These are phyloP conservation scores for Diaphora mendica DNA, from an alignment of 2,888 invertebrate species.

Conservation along the genomic window DNA sequence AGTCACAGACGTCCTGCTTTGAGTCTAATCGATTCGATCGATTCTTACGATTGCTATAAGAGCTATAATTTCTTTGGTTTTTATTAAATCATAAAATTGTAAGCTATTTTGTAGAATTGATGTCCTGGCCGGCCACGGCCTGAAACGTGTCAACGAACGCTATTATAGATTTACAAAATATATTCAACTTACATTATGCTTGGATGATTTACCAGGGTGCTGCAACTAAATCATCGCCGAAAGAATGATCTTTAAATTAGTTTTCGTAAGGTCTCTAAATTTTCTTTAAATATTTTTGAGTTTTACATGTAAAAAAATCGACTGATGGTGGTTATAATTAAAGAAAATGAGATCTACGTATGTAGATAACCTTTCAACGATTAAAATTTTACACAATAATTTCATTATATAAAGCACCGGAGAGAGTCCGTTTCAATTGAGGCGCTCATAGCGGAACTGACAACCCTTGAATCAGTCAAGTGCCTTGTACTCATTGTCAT, in stretches of 20 bases:
- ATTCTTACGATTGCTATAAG: too few species aligned
- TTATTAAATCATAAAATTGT: too few species aligned
- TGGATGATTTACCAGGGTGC: too few species aligned
- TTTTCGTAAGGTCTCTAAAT: background rate
- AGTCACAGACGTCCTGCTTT: too few species aligned
- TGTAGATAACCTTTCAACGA: background rate
- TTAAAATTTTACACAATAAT: background rate
- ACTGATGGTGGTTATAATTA: background rate
- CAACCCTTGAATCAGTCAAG: background rate
- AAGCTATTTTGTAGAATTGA: too few species aligned
- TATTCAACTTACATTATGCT: too few species aligned
- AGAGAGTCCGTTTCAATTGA: background rate
- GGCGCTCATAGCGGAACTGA: background rate
- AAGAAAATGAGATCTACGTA: background rate
- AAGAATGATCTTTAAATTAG: background rate
- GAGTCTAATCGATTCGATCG: too few species aligned
- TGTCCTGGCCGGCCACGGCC: too few species aligned
- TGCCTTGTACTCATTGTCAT: slow-evolving; percentile 1
- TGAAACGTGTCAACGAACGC: too few species aligned
- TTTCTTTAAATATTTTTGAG: background rate
- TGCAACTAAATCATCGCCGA: background rate
- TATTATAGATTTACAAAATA: too few species aligned
- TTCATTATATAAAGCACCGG: background rate
- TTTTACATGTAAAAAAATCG: too few species aligned
- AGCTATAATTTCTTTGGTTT: too few species aligned